These are phyloP conservation scores for Trachymyrmex cornetzi DNA, from an alignment of 1,140 invertebrate species.

Conservation along the genomic window DNA sequence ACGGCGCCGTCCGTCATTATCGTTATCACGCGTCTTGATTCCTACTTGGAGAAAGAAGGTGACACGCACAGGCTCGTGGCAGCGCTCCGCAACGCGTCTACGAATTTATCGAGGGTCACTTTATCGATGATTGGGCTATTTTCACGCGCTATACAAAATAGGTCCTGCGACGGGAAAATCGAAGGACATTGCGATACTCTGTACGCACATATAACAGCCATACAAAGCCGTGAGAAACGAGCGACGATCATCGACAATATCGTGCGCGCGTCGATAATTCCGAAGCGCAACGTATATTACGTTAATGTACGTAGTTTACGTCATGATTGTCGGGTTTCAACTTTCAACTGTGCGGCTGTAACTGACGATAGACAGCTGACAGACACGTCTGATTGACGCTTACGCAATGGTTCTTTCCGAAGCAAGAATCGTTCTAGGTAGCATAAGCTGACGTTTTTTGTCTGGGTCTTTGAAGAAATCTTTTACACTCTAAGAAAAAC, in stretches of 20 bases:
- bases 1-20: slow-evolving; percentile 20
- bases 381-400: neutral
- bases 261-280: neutral
- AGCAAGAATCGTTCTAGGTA: too few species aligned
- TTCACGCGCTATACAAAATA: neutral
- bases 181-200: neutral
- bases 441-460: too few species aligned
- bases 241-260: neutral
- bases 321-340: neutral
- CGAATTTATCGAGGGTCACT: neutral
- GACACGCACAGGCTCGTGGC: neutral
- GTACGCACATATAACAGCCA: too few species aligned
- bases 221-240: too few species aligned
- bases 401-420: neutral
- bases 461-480: too few species aligned
- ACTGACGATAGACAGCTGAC: neutral
- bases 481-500: too few species aligned
- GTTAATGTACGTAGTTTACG: neutral
- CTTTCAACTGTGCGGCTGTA: neutral
- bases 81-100: neutral
- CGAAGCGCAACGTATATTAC: neutral
- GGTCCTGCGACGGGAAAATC: slow-evolving; percentile 12
- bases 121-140: neutral
- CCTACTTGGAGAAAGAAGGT: neutral
- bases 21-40: neutral